Base-by-base conservation (phyloP, 64 coral and sea anemone species). In the Actinia equina region DNA sequence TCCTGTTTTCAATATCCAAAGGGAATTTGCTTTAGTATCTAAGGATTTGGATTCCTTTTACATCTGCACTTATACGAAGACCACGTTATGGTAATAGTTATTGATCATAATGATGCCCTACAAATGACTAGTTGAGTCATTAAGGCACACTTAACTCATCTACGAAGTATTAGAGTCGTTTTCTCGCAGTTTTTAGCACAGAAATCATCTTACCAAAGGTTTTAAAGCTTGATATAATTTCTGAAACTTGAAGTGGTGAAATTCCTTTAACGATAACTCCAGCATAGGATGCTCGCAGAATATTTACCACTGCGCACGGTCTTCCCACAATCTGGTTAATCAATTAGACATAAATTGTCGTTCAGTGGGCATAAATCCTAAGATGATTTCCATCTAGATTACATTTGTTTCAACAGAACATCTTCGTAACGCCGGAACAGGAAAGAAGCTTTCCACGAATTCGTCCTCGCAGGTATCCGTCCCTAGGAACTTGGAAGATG, bases 391-490 rank as follows among this genome's bases (percentile, higher is more conserved):
- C 63, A 85, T 82, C 82, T 17, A 56, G 19, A 37, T 91, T 91
- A 63, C 88, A 23, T 71, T 86, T 77, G 87, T 51, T 86, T 85
- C 76, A 81, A 63, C 91, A 99, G 97, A 99, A 88, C 91, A 93
- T 57, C 89, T 99, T 69, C 94, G 91, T 59, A 99, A 99, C 52
- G 97, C 88, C 60, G 97, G 97, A 52, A 99, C 97, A 18, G 97
- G 97, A 8, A 99, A 99, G 70, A 95, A 88, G 42, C 85, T 86
- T 19, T 85, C 91, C 42, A 86, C 83, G 19, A 82, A 89, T 84
- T 88, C 58, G 82, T 60, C 83, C 11, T 81, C 45, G 44, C 83
- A 63, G n/a, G 30, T 10, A 15, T 58, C 83, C 22, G 83, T 41
- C 7, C 27, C 83, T 6, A 51, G 80, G 80, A 82, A 51, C 23